Evolutionary conservation across 2,888 invertebrate genomes (phyloP), one percentile per base, ranked within the genome.

Genomic region (Mesorhabditis belari): DNA sequence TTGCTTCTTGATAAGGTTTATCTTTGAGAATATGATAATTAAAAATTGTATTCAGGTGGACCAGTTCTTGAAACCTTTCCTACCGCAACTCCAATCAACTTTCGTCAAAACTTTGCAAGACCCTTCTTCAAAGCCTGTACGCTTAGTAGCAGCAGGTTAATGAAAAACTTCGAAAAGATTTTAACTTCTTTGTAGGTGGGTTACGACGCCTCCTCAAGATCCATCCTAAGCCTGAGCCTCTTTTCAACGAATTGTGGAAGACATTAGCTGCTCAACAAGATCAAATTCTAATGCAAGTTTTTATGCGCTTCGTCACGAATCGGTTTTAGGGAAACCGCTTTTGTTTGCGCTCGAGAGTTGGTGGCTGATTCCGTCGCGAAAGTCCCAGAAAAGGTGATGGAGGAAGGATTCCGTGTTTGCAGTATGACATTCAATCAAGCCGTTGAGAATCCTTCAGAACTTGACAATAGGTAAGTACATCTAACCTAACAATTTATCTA

Each of bases 81-180:
- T 96, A 77, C 96, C 98, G 2, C 98, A 98, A 84, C 87, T 98
- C 49, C 96, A 96, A 85, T 95, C 95, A 2, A 96, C 96, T 21
- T 96, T 98, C 85, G 86, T 95, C 56, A 95, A 95, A 84, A 90
- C 95, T 3, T 85, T 96, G 60, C 89, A 90, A 81, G 98, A 98
- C 83, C 87, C 89, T 26, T 60, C 71, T 5, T 75, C 77, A 0
- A 56, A 66, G 35, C 65, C 66, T 49, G 74, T 77, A 5, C 63
- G 77, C 21, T 57, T 74, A 25, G 67, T 69, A 0, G 71, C 71
- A 27, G 74, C 65, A 27, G 66, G 70, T 53, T 3, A n/a, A n/a
- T n/a, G n/a, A n/a, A n/a, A n/a, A n/a, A n/a, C n/a, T n/a, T n/a
- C n/a, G n/a, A n/a, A n/a, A n/a, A n/a, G n/a, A n/a, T n/a, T n/a